These are phyloP conservation scores for Erebia epiphron DNA, from an alignment of 2,888 invertebrate species.

Conservation along the genomic window DNA sequence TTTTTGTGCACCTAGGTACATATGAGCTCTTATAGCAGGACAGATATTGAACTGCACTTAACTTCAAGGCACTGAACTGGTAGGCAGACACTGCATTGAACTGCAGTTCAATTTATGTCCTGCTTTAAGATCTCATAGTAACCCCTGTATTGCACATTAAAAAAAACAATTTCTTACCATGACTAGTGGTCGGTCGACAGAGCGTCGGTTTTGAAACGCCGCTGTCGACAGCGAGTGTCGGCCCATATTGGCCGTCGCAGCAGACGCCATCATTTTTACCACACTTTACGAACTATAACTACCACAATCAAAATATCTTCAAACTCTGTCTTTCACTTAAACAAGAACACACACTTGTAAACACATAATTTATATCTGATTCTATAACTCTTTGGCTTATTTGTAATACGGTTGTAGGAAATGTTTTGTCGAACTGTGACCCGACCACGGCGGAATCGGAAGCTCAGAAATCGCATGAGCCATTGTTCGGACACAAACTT, in stretches of 20 bases:
- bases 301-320: slow-evolving; percentile 25
- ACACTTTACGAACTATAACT: slow-evolving; percentile 18
- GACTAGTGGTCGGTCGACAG: slow-evolving; percentile 42
- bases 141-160: not conserved
- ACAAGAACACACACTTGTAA: slow-evolving; percentile 36
- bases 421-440: not conserved
- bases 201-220: slow-evolving; percentile 62
- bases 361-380: not conserved
- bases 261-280: slow-evolving; percentile 64
- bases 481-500: slow-evolving; percentile 25
- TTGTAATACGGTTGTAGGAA: not conserved
- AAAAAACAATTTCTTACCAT: slow-evolving; percentile 38
- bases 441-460: not conserved
- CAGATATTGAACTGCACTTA: too few relatives aligned
- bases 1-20: too few relatives aligned
- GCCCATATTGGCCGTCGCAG: slow-evolving; percentile 56
- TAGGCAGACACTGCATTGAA: too few relatives aligned
- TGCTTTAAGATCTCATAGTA: too few relatives aligned
- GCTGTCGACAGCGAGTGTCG: slow-evolving; percentile 66
- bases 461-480: slow-evolving; percentile 11
- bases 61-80: too few relatives aligned
- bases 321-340: slow-evolving; percentile 19
- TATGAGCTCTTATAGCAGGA: too few relatives aligned
- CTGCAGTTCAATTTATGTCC: too few relatives aligned
- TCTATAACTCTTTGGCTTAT: not conserved